phyloP scores from a whole-genome alignment of 2,797 vertebrate genomes.

The Neosilurus hyrtlii region DNA sequence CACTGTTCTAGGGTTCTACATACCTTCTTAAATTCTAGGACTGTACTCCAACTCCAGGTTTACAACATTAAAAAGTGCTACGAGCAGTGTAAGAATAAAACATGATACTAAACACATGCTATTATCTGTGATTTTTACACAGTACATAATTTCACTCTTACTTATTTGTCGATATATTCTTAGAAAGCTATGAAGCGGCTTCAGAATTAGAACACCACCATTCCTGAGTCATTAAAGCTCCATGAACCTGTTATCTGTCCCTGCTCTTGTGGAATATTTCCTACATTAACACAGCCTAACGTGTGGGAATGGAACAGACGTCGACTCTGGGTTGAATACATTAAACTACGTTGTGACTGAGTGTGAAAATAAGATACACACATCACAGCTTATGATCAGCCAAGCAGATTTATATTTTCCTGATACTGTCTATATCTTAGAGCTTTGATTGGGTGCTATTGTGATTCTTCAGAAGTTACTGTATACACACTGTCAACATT shows the following conservation, averaged over 20 bases:
- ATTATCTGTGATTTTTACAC: not conserved
- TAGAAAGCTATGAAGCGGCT: not conserved
- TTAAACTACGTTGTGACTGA: conserved; percentile 29
- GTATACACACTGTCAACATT: not conserved
- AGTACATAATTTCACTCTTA: conserved; percentile 10
- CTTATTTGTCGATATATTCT: not conserved
- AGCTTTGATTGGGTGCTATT: not conserved
- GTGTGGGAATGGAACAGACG: conserved; percentile 49
- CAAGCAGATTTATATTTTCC: not conserved
- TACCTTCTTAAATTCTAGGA: not conserved
- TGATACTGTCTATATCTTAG: not conserved
- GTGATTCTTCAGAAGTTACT: not conserved
- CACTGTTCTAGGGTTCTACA: not conserved
- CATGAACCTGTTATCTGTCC: conserved; percentile 32
- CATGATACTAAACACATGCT: not conserved
- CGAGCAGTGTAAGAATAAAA: not conserved
- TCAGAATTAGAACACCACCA: conserved; percentile 18
- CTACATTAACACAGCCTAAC: conserved; percentile 39
- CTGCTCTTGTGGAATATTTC: conserved; percentile 31
- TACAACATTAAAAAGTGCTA: not conserved
- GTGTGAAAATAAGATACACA: not conserved
- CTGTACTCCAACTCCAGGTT: not conserved
- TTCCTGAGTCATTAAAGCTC: conserved; percentile 38
- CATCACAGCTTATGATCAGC: no score
- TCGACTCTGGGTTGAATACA: conserved; percentile 36